Evolutionary conservation across 2,113 vertebrate species (phyloP).

Genomic region (Scartelaos histophorus): DNA sequence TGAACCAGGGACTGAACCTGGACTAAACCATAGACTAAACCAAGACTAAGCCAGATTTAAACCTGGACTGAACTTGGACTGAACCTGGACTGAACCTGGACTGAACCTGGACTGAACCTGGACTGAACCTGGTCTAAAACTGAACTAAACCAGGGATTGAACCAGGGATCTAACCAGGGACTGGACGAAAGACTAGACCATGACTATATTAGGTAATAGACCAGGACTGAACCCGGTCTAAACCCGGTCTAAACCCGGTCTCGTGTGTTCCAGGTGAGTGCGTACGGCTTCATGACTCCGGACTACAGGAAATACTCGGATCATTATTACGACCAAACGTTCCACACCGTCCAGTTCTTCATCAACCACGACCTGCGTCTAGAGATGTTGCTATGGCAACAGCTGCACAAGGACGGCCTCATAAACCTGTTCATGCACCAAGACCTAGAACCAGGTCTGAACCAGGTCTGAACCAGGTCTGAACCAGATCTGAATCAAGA

Average conservation of each 20-base stretch:
- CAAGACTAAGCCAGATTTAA: neutral
- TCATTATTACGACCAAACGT: conserved; percentile 75
- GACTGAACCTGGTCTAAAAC: conserved; percentile 10
- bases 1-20: conserved; percentile 65
- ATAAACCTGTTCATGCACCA: conserved; percentile 72
- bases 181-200: neutral
- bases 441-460: neutral
- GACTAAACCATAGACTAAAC: neutral
- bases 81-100: conserved; percentile 42
- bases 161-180: neutral
- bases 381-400: conserved; percentile 79
- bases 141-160: neutral
- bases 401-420: conserved; percentile 69
- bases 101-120: conserved; percentile 49
- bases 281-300: conserved; percentile 82
- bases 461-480: neutral
- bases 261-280: conserved; percentile 72
- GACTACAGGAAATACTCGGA: conserved; percentile 75
- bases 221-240: neutral
- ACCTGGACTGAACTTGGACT: neutral
- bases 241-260: neutral
- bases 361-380: conserved; percentile 76
- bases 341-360: conserved; percentile 64
- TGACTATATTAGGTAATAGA: neutral
- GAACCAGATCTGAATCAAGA: neutral